phyloP scores from a whole-genome alignment of 1,140 invertebrate species.

The Dinoponera quadriceps region DNA sequence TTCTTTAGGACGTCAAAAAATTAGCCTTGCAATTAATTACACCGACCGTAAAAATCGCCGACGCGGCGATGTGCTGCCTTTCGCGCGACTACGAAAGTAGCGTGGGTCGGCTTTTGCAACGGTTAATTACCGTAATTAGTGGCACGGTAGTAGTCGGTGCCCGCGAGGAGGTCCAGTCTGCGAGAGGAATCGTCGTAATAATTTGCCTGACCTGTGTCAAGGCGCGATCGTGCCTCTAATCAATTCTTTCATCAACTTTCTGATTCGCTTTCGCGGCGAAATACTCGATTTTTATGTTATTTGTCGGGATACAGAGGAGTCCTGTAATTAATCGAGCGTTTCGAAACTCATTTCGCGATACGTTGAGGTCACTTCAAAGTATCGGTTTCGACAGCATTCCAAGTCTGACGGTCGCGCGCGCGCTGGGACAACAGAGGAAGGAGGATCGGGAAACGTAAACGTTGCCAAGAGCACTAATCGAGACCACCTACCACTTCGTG shows the following conservation, averaged over 20 bases:
- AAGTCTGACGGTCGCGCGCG: slow-evolving; percentile 3
- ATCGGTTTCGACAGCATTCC: neutral
- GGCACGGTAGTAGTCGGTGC: slow-evolving; percentile 37
- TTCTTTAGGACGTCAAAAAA: slow-evolving; percentile 57
- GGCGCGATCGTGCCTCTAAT: neutral
- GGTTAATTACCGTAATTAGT: slow-evolving; percentile 53
- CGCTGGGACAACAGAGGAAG: slow-evolving; percentile 12
- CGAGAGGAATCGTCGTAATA: slow-evolving; percentile 29
- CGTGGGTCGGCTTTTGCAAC: slow-evolving; percentile 40
- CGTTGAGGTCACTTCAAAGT: neutral
- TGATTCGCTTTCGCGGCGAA: neutral
- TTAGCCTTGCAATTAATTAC: slow-evolving; percentile 53
- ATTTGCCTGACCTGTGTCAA: slow-evolving; percentile 35
- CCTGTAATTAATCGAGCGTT: neutral
- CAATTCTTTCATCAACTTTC: neutral
- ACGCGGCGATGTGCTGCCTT: slow-evolving; percentile 21
- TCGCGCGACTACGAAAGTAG: slow-evolving; percentile 13
- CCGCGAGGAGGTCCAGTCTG: neutral
- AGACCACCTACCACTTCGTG: slow-evolving; percentile 75
- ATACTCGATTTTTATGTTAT: neutral
- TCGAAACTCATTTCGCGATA: slow-evolving; percentile 4
- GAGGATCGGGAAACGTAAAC: slow-evolving; percentile 54
- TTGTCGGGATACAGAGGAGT: neutral
- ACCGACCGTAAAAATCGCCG: slow-evolving; percentile 33
- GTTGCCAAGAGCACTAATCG: slow-evolving; percentile 68